Conservation (phyloP, 2,888 invertebrate species). For the Penaeus monodon region DNA sequence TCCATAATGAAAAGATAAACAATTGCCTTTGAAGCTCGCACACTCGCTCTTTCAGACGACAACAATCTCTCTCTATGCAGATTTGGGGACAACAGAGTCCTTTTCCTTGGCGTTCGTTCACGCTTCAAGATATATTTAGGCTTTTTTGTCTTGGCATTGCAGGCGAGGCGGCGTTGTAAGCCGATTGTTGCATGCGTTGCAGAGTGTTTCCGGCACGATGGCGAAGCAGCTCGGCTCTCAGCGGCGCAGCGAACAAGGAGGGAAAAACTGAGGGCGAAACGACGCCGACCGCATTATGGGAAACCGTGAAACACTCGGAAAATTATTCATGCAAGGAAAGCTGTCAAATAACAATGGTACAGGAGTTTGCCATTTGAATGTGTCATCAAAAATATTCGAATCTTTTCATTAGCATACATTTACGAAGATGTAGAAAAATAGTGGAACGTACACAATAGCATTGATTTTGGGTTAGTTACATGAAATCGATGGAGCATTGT, state of each 20-base stretch:
- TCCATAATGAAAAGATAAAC: conserved; percentile 59
- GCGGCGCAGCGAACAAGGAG: neutral
- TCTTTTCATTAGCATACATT: conserved; percentile 59
- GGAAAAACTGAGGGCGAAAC: neutral
- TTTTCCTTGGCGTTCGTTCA: conserved; percentile 26
- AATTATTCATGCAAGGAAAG: conserved; percentile 29
- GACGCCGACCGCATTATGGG: conserved; percentile 17
- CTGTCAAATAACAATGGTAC: conserved; percentile 57
- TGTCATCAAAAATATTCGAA: conserved; percentile 59
- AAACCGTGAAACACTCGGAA: conserved; percentile 11
- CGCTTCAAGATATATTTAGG: conserved; percentile 1
- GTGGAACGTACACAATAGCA: conserved; percentile 19
- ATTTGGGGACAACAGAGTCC: conserved; percentile 22
- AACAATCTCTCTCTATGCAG: conserved; percentile 54
- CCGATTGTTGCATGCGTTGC: neutral
- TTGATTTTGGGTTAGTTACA: conserved; percentile 44
- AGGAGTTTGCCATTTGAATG: conserved; percentile 61
- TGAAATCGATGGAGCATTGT: conserved; percentile 21
- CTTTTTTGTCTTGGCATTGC: no score
- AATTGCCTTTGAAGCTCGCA: conserved; percentile 59
- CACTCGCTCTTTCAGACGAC: conserved; percentile 55
- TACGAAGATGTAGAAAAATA: conserved; percentile 35
- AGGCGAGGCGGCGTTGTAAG: neutral
- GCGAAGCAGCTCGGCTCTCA: neutral
- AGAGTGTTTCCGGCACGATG: neutral